A percentile compares a stretch with the other conserved stretches of the same genome.
phyloP scores from a whole-genome alignment of 2,797 vertebrate genomes.

The Catamblyrhynchus diadema region DNA sequence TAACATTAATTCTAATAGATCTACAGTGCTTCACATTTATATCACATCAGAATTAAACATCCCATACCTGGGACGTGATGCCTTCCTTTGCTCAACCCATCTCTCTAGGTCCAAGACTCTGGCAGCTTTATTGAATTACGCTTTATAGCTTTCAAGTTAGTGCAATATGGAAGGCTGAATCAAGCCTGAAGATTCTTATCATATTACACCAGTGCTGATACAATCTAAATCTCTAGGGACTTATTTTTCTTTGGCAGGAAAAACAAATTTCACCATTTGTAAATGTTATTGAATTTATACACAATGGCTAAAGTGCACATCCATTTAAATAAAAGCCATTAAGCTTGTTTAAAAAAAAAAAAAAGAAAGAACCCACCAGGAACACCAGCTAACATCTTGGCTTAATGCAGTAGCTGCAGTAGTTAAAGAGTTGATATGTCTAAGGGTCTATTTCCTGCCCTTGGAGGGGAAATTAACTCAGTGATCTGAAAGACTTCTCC shows the following conservation, averaged over 20 bases:
- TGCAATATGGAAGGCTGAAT: not conserved
- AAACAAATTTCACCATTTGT: slow-evolving; percentile 46
- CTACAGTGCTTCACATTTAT: not conserved
- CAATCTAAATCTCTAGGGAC: slow-evolving; percentile 30
- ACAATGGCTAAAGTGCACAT: slow-evolving; percentile 31
- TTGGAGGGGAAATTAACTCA: not conserved
- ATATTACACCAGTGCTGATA: slow-evolving; percentile 19
- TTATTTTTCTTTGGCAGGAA: slow-evolving; percentile 46
- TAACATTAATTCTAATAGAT: not conserved
- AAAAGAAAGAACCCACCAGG: not conserved
- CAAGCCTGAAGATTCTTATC: slow-evolving; percentile 40
- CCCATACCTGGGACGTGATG: not conserved
- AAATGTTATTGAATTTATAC: slow-evolving; percentile 53
- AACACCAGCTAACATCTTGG: not conserved
- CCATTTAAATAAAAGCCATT: slow-evolving; percentile 54
- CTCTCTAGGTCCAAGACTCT: not conserved
- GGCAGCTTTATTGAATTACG: slow-evolving; percentile 4
- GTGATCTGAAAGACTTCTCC: not conserved
- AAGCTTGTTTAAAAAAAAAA: not conserved
- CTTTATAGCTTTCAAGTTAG: slow-evolving; percentile 30
- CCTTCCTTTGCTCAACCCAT: not conserved
- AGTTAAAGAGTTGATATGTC: slow-evolving; percentile 1
- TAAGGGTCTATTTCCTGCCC: not conserved
- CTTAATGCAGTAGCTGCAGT: slow-evolving; percentile 10
- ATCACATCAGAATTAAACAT: not conserved